Evolutionary conservation across 2,888 invertebrate genomes (phyloP).

Genomic region (Metopia argyrocephala): DNA sequence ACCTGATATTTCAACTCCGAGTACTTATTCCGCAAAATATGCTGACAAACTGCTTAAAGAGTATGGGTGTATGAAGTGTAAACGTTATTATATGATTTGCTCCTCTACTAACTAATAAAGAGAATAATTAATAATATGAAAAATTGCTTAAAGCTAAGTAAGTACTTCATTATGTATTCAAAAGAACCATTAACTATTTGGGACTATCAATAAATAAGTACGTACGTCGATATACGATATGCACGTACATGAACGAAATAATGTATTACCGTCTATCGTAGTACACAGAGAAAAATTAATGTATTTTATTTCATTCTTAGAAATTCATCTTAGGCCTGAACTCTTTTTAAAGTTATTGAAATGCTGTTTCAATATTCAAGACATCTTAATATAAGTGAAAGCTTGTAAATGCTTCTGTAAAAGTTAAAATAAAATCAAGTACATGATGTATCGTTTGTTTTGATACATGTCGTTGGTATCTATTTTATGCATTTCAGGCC

Average conservation of each 20-base stretch:
- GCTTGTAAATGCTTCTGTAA: too few species aligned
- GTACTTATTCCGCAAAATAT: too few species aligned
- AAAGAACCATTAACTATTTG: conserved; percentile 37
- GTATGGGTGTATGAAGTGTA: conserved; percentile 26
- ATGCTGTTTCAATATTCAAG: too few species aligned
- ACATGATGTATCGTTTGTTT: too few species aligned
- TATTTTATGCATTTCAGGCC: too few species aligned
- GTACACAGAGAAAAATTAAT: conserved; percentile 8
- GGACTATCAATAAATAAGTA: conserved; percentile 48
- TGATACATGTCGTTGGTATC: too few species aligned
- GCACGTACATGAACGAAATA: not conserved
- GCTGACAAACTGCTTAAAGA: not conserved
- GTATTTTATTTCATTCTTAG: too few species aligned
- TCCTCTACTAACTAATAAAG: conserved; percentile 6
- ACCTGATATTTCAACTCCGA: conserved; percentile 43
- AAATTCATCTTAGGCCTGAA: too few species aligned
- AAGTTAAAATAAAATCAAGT: too few species aligned
- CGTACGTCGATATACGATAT: too few species aligned
- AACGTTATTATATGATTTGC: conserved; percentile 55
- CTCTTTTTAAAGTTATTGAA: too few species aligned
- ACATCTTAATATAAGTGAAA: too few species aligned
- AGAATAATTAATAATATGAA: conserved; percentile 59
- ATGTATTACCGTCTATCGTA: conserved; percentile 32
- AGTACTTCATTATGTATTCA: conserved; percentile 58
- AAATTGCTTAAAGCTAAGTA: conserved; percentile 53